A percentile compares a stretch with the other conserved stretches of the same genome.
phyloP scores from a whole-genome alignment of 2,888 invertebrate species.

The Lasioglossum malachurum region DNA sequence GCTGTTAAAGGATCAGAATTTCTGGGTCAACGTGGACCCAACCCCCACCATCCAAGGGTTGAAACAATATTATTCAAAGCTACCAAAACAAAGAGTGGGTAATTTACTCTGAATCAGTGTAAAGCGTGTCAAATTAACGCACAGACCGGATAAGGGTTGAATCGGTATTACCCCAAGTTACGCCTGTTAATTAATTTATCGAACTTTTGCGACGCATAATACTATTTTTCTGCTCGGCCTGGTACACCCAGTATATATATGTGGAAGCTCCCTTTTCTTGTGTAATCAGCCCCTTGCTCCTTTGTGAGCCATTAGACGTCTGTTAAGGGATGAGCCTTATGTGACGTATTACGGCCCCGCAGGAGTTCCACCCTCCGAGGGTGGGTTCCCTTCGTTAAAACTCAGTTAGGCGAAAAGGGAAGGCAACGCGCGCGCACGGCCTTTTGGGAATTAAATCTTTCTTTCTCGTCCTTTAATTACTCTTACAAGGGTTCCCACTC shows the following conservation, averaged over 20 bases:
- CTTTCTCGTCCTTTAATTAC: constrained; percentile 65
- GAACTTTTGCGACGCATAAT: neutral
- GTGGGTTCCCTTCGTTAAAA: constrained; percentile 71
- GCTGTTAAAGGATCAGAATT: neutral
- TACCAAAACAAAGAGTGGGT: neutral
- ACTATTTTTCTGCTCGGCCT: neutral
- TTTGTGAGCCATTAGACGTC: constrained; percentile 74
- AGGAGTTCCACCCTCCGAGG: constrained; percentile 58
- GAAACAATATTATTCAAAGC: neutral
- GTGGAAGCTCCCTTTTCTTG: constrained; percentile 39
- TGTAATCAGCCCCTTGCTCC: constrained; percentile 62
- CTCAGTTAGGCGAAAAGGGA: constrained; percentile 66
- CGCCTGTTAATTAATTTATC: neutral
- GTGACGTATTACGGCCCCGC: constrained; percentile 71
- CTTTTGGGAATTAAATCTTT: constrained; percentile 67
- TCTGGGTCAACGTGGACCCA: neutral
- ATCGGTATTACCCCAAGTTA: neutral
- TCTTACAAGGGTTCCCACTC: constrained; percentile 49
- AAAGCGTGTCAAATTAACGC: no score
- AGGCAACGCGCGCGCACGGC: constrained; percentile 16
- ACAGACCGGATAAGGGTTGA: neutral
- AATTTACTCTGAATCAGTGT: no score
- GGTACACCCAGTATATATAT: constrained; percentile 21
- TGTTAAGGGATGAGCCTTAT: constrained; percentile 78
- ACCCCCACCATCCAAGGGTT: neutral